Conservation (phyloP, 2,113 vertebrate species). For the Hassar affinis region DNA sequence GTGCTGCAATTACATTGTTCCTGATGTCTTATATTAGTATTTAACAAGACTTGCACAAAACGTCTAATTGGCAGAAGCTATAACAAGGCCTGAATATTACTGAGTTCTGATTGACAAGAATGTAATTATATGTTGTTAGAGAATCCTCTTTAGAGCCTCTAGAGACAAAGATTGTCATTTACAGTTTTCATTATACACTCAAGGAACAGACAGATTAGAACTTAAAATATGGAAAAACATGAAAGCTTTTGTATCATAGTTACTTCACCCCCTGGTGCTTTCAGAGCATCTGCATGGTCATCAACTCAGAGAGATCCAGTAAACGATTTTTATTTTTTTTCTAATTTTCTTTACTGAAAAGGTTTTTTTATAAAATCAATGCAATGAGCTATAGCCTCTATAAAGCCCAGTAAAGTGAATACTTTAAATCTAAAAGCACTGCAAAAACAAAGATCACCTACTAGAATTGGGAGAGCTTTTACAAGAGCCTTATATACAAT, state of each 20-base stretch:
- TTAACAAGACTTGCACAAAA: background rate
- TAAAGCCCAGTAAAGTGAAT: background rate
- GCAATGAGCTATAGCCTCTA: slow-evolving; percentile 6
- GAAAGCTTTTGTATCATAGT: background rate
- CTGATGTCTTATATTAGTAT: background rate
- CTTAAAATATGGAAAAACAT: background rate
- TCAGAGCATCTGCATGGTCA: slow-evolving; percentile 11
- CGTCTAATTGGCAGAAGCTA: background rate
- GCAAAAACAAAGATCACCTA: slow-evolving; percentile 26
- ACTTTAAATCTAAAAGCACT: slow-evolving; percentile 5
- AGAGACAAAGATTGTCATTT: background rate
- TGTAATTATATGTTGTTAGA: background rate
- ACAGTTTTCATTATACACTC: background rate
- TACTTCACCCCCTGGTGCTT: slow-evolving; percentile 51
- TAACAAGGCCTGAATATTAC: background rate
- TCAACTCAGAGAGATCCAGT: background rate
- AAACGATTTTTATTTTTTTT: background rate
- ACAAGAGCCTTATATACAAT: slow-evolving; percentile 8
- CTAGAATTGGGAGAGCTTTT: slow-evolving; percentile 7
- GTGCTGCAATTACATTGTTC: background rate
- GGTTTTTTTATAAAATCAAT: background rate
- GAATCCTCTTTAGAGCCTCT: background rate
- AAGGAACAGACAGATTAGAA: background rate
- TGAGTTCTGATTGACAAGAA: background rate
- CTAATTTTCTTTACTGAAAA: background rate